A percentile compares a stretch with the other conserved stretches of the same genome.
Evolutionary conservation across 2,888 invertebrate genomes (phyloP).

Genomic region (Epicampocera succincta): DNA sequence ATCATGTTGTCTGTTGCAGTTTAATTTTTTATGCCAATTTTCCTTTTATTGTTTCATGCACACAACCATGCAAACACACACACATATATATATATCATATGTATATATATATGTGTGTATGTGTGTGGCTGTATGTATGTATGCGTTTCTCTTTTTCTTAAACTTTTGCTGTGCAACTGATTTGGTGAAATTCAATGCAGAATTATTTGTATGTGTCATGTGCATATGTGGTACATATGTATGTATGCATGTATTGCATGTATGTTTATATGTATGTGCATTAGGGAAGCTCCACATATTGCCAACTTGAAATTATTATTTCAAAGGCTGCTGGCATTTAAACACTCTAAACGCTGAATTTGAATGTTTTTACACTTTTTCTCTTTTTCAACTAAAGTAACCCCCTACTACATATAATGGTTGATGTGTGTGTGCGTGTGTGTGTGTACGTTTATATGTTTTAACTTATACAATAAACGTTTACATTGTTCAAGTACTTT

Average conservation of each 20-base stretch:
- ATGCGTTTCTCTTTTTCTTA: neutral
- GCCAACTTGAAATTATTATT: too few relatives aligned
- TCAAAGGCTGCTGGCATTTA: too few relatives aligned
- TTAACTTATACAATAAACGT: slow-evolving; percentile 7
- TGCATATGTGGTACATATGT: slow-evolving; percentile 17
- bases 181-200: slow-evolving; percentile 62
- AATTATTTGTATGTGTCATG: slow-evolving; percentile 21
- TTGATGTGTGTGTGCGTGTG: neutral
- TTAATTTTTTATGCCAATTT: slow-evolving; percentile 23
- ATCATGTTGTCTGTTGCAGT: slow-evolving; percentile 59
- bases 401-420: neutral
- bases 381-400: too few relatives aligned
- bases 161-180: slow-evolving; percentile 53
- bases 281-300: too few relatives aligned
- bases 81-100: neutral
- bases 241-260: too few relatives aligned
- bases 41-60: slow-evolving; percentile 40
- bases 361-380: too few relatives aligned
- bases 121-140: too few relatives aligned
- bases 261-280: neutral
- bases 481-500: slow-evolving; percentile 15
- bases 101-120: too few relatives aligned
- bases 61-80: neutral
- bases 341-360: too few relatives aligned
- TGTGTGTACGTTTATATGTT: slow-evolving; percentile 7